Base-by-base conservation (phyloP, 2,797 vertebrate genomes). In the Falco biarmicus region DNA sequence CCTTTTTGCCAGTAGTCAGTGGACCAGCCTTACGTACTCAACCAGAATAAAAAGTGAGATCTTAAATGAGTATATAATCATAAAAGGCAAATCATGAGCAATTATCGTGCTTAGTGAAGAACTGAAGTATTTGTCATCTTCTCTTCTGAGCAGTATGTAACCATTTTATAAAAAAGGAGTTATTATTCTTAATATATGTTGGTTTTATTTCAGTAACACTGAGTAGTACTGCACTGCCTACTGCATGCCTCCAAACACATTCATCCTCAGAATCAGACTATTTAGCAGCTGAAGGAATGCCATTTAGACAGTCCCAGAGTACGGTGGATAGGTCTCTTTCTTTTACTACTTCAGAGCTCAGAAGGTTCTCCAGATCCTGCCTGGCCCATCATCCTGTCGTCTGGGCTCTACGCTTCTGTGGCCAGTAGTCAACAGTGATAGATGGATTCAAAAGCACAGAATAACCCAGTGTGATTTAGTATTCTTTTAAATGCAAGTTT, bases 121-220 rank as follows among this genome's bases (percentile, higher is more conserved):
- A 25, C 31, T 34, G 0, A 78, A 83, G 39, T 86, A 65, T 94
- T 96, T 96, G 86, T 94, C 89, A 43, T 73, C 47, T 57, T 85
- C 92, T 79, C 86, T 94, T 73, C 93, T 80, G 80, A 96, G 94
- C 86, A 47, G 50, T 20, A 4, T n/a, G 63, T 83, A 94, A 92
- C 96, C 8, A 29, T 89, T 94, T 95, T 90, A 84, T 65, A 91
- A 89, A 95, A 93, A 31, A 2, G 8, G 77, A 70, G 84, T 89
- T 82, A 90, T 94, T 96, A 56, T 88, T 87, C 37, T 68, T 95
- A 93, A 86, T 95, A 53, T 84, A 71, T 34, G 64, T 91, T 86
- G 75, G n/a, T 89, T 96, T 92, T 84, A 80, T 87, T 96, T 69
- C 82, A 90, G 74, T 76, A 74, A 22, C 21, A 3, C 31, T 18